Percentiles rank a stretch among this genome's conserved stretches.
phyloP scores from a whole-genome alignment of 53 echinoderm and acorn worm species.

The Echinometra lucunter region DNA sequence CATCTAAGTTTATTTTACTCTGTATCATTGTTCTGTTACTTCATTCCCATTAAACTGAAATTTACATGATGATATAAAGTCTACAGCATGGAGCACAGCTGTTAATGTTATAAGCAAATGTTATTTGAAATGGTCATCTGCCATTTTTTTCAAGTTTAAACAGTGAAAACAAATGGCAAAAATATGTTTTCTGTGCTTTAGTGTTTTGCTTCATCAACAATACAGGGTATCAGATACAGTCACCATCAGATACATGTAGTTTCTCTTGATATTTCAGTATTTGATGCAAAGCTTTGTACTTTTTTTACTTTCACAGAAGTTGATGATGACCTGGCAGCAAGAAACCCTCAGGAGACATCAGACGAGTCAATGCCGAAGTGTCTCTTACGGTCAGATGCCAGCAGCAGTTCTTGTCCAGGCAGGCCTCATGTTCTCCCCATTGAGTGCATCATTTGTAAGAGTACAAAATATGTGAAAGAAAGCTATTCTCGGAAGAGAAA shows the following conservation, averaged over 20 bases:
- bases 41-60: background rate
- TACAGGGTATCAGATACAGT: background rate
- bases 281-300: background rate
- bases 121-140: background rate
- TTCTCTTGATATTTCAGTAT: constrained; percentile 4
- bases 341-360: background rate
- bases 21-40: background rate
- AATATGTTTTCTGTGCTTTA: background rate
- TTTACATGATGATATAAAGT: background rate
- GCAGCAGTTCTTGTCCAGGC: background rate
- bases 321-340: background rate
- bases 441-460: constrained; percentile 3
- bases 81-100: background rate
- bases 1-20: background rate
- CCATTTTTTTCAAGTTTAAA: background rate
- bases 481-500: constrained; percentile 25
- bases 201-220: background rate
- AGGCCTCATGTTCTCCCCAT: constrained; percentile 16
- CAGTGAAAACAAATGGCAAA: background rate
- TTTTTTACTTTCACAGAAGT: background rate
- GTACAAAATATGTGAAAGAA: constrained; percentile 4
- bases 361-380: background rate
- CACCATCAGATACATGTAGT: no score
- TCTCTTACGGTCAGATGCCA: constrained; percentile 4
- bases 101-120: background rate